Evolutionary conservation across 2,797 vertebrate genomes (phyloP).

Genomic region (Pangasius mekongensis): DNA sequence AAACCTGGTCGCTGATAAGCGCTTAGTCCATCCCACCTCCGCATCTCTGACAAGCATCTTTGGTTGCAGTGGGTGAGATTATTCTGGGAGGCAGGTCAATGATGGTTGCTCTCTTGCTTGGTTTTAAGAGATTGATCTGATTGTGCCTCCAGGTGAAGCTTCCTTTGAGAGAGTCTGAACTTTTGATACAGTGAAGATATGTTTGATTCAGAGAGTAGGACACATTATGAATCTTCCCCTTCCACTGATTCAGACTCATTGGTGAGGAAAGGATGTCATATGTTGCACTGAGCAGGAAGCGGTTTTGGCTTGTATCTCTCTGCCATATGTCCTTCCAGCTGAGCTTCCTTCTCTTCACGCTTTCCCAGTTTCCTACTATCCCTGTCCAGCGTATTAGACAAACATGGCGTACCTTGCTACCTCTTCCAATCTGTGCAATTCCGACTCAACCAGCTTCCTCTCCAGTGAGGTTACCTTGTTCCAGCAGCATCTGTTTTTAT

Average conservation of each 20-base stretch:
- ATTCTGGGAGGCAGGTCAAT: background rate
- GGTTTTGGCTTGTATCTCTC: slow-evolving; percentile 10
- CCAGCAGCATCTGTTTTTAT: background rate
- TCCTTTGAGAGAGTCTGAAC: background rate
- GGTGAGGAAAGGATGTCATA: background rate
- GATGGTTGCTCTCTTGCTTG: background rate
- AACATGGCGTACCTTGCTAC: background rate
- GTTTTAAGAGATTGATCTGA: background rate
- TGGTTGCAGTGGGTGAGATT: background rate
- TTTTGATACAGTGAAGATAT: background rate
- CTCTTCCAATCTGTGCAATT: background rate
- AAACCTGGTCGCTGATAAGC: background rate
- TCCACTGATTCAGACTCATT: background rate
- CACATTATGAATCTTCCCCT: background rate
- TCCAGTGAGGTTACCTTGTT: background rate
- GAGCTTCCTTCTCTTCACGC: background rate
- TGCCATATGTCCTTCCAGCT: slow-evolving; percentile 25
- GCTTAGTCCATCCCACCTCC: background rate
- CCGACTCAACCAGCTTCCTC: background rate
- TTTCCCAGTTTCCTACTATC: background rate
- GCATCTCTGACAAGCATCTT: background rate
- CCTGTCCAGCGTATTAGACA: background rate
- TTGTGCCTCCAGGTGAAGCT: background rate
- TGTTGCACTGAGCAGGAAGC: slow-evolving; percentile 7
- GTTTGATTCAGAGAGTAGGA: background rate